Conservation (phyloP, 2,113 vertebrate genomes). For the Malurus melanocephalus region DNA sequence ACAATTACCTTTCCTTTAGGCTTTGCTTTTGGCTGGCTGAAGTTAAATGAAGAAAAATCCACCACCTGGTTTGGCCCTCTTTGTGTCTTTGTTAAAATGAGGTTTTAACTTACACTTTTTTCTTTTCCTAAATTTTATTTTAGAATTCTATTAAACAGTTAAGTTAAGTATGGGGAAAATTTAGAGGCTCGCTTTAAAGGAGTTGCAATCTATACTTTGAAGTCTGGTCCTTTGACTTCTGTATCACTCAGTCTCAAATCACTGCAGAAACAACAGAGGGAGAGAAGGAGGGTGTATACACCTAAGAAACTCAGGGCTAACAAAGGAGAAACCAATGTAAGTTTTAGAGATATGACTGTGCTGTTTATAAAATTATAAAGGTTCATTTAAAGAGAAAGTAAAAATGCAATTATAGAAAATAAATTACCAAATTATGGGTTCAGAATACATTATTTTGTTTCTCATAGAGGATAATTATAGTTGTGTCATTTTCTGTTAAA, state of each 20-base stretch:
- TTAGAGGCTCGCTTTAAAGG: neutral
- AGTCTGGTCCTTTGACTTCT: neutral
- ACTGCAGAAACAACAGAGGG: neutral
- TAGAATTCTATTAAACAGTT: neutral
- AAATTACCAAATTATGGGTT: constrained; percentile 16
- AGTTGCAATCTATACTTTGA: neutral
- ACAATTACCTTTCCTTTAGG: neutral
- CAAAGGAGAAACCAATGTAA: neutral
- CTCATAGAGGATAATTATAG: neutral
- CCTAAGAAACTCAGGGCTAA: neutral
- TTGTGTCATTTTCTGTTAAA: neutral
- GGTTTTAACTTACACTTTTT: neutral
- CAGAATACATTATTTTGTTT: neutral
- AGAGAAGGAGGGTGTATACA: too few relatives aligned
- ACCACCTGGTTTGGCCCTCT: rapidly evolving
- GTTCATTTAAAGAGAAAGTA: neutral
- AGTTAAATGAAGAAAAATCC: neutral
- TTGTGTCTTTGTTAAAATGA: neutral
- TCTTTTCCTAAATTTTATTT: neutral
- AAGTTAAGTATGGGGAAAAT: neutral
- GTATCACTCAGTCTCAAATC: neutral
- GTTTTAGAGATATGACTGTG: neutral
- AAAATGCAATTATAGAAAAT: constrained; percentile 27
- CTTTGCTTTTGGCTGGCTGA: neutral
- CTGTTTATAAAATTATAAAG: constrained; percentile 3